Conservation (phyloP, 2,888 invertebrate species). For the Cheilosia impressa region DNA sequence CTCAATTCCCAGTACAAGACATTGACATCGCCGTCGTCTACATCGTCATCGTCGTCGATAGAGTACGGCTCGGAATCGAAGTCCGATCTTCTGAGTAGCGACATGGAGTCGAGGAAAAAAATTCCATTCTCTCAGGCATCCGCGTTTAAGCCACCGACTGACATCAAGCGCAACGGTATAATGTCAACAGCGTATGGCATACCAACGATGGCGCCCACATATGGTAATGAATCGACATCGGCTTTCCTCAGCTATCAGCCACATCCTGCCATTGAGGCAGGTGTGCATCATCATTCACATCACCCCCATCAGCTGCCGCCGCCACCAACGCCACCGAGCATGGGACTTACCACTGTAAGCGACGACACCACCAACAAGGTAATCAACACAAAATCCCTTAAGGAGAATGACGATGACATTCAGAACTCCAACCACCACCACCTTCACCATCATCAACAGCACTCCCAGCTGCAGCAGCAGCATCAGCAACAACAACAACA, state of each 20-base stretch:
- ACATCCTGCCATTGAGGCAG: constrained; percentile 69
- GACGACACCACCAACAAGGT: constrained; percentile 77
- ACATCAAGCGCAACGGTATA: constrained; percentile 85
- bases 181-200: constrained; percentile 76
- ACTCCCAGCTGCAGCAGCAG: constrained; percentile 66
- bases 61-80: constrained; percentile 65
- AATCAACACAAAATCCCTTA: constrained; percentile 75
- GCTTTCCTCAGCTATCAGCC: constrained; percentile 79
- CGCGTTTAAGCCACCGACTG: constrained; percentile 91
- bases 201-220: constrained; percentile 57
- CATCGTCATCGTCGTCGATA: constrained; percentile 62
- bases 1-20: constrained; percentile 80
- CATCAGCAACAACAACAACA: constrained; percentile 59
- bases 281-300: constrained; percentile 60
- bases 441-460: constrained; percentile 69
- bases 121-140: constrained; percentile 90
- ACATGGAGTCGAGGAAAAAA: constrained; percentile 78
- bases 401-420: constrained; percentile 74
- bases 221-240: constrained; percentile 69
- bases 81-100: constrained; percentile 37
- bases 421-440: constrained; percentile 70
- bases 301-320: constrained; percentile 72
- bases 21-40: constrained; percentile 62
- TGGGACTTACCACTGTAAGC: constrained; percentile 68
- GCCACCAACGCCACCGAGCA: constrained; percentile 61